Conservation (phyloP, 2,113 vertebrate genomes). For the Lampris megalopsis region DNA sequence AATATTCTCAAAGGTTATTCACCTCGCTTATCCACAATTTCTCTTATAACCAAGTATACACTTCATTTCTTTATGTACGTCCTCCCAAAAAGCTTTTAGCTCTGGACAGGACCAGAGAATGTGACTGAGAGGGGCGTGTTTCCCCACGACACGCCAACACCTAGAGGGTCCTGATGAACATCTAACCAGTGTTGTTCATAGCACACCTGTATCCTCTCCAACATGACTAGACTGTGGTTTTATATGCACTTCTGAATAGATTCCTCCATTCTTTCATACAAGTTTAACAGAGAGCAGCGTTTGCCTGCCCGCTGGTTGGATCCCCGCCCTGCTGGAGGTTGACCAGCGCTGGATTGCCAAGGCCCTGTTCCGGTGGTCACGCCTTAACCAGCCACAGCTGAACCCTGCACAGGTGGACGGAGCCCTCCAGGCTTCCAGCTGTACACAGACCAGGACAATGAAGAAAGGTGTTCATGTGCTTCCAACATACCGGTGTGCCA, state of each 20-base stretch:
- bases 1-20: too few species aligned
- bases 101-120: too few species aligned
- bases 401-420: slow-evolving; percentile 1
- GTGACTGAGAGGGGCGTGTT: background rate
- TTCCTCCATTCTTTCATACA: background rate
- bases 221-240: background rate
- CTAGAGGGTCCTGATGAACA: too few species aligned
- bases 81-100: too few species aligned
- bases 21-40: too few species aligned
- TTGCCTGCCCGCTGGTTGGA: slow-evolving; percentile 17
- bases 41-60: too few species aligned
- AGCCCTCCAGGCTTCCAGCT: background rate
- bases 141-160: background rate
- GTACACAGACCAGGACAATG: slow-evolving; percentile 4
- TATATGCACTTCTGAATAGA: background rate
- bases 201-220: background rate
- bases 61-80: too few species aligned
- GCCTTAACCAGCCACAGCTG: background rate
- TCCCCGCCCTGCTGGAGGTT: background rate
- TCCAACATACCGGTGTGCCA: slow-evolving; percentile 12
- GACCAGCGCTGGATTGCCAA: slow-evolving; percentile 11
- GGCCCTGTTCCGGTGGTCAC: slow-evolving; percentile 16
- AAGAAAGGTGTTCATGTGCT: background rate
- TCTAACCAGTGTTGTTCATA: background rate
- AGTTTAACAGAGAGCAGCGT: background rate